Evolutionary conservation across 2,888 invertebrate species (phyloP), one percentile per base, ranked within the genome.

Genomic region (Drosophila monieri): DNA sequence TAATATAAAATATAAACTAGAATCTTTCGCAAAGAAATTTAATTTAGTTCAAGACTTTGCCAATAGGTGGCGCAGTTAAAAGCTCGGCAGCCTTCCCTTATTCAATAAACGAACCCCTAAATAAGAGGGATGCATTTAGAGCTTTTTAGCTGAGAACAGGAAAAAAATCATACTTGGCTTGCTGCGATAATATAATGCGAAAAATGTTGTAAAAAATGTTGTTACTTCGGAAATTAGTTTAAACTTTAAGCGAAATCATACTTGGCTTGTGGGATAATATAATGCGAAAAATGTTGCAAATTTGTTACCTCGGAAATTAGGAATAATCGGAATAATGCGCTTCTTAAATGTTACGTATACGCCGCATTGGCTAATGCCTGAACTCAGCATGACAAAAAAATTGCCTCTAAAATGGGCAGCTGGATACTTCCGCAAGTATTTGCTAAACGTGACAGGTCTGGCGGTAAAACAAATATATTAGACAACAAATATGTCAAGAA

Each of bases 51-150:
- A 3, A 9, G 5, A 12, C 9, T 18, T 39, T 10, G 5, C 15
- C 68, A 30, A 9, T 10, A 68, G 48, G 41, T 6, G 68, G 58
- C 52, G 47, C 18, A 21, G 6, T 3, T 1, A 14, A 53, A 68
- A 68, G 68, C 60, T 59, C 21, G 2, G 1, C 4, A 2, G 2
- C 14, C 9, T n/a, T 4, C 3, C 3, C 0, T 54, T 6, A 61
- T 27, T 23, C 21, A 44, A 59, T 52, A 18, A 32, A 39, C 25
- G 2, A 58, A 59, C 67, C 65, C 35, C 6, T 49, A 6, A 1
- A 0, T 9, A 14, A 14, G 3, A 37, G 14, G 59, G 59, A 35
- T 56, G 59, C 21, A 12, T 21, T 8, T 0, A 0, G 9, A 60
- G 59, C 59, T 61, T 58, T 60, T 35, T 6, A n/a, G n/a, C 6